These are phyloP conservation scores for Cololabis saira DNA, from an alignment of 2,113 vertebrate species.

Conservation along the genomic window DNA sequence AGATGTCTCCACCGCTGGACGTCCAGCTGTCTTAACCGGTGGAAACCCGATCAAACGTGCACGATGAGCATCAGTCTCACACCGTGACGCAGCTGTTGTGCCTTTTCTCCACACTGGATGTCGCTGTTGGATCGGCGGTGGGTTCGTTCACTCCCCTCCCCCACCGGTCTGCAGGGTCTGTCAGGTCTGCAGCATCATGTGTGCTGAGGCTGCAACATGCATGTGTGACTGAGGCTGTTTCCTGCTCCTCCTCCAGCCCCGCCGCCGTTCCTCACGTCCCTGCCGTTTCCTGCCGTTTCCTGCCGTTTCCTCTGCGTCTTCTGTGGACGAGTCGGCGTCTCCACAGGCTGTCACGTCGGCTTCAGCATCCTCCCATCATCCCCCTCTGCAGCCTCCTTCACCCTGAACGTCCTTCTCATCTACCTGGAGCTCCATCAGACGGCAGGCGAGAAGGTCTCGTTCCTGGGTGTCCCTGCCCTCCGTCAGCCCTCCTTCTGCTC, in stretches of 20 bases:
- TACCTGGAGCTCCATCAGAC: constrained; percentile 11
- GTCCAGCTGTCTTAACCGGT: constrained; percentile 9
- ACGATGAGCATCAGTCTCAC: neutral
- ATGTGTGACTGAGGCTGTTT: constrained; percentile 52
- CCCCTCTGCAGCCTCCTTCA: constrained; percentile 40
- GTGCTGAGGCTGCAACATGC: constrained; percentile 55
- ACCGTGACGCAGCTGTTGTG: constrained; percentile 40
- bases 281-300: too few relatives aligned
- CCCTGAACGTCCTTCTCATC: constrained; percentile 15
- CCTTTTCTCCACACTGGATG: constrained; percentile 49
- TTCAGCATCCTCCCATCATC: constrained; percentile 53
- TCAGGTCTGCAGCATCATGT: constrained; percentile 71
- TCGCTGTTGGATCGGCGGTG: constrained; percentile 48
- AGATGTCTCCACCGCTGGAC: too few relatives aligned
- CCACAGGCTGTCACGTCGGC: constrained; percentile 39
- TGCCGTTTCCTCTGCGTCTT: constrained; percentile 25
- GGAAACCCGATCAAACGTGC: constrained; percentile 30
- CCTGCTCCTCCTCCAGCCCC: constrained; percentile 40
- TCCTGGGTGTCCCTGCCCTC: constrained; percentile 24
- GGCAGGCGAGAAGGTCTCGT: neutral
- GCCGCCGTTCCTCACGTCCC: constrained; percentile 29
- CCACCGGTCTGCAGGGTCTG: constrained; percentile 29
- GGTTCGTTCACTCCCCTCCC: constrained; percentile 53
- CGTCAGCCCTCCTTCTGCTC: constrained; percentile 34
- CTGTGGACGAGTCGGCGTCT: constrained; percentile 26